Evolutionary conservation across 1,140 invertebrate species (phyloP), one percentile per base, ranked within the genome.

Genomic region (Eciton burchellii): DNA sequence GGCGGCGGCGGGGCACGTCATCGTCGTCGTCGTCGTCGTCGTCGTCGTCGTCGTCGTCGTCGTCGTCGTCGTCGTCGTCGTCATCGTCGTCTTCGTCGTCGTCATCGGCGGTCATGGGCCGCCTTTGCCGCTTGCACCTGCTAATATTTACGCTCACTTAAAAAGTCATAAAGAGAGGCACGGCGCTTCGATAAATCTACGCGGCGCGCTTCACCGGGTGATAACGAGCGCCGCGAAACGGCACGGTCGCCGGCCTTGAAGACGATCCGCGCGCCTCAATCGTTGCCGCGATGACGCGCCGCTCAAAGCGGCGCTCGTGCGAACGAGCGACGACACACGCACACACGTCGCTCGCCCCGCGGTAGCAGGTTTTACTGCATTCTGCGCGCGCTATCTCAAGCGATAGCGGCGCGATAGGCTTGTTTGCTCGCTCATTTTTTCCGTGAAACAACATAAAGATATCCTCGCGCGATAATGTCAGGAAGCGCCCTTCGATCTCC

Each of bases 81-180:
- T 3, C 35, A 6, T 12, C 35, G 12, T 43, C 41, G 26, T 62
- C 35, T n/a, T n/a, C n/a, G n/a, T 3, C 35, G 6, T 12, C 35
- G 12, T 43, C 41, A 29, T 62, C 35, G 35, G 35, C 35, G 35
- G n/a, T n/a, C n/a, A n/a, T 16, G 76, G 11, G 47, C 19, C 21
- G 43, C 62, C 19, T 29, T 41, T 21, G 29, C 26, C 16, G 54
- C 24, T 41, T 79, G 85, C 85, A 87, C 81, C 85, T 87, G 85
- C 85, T 49, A 70, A 83, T 87, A 83, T 87, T 87, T 87, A 87
- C 85, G 85, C 79, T 86, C 85, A 87, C 85, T 87, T 87, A 87
- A 87, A 87, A 87, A 45, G 79, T 86, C 85, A 59, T 87, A 87
- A 87, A 86, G n/a, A n/a, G n/a, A n/a, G 60, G 79, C 60, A 52